phyloP scores from a whole-genome alignment of 2,113 vertebrate genomes.

The Vidua chalybeata region DNA sequence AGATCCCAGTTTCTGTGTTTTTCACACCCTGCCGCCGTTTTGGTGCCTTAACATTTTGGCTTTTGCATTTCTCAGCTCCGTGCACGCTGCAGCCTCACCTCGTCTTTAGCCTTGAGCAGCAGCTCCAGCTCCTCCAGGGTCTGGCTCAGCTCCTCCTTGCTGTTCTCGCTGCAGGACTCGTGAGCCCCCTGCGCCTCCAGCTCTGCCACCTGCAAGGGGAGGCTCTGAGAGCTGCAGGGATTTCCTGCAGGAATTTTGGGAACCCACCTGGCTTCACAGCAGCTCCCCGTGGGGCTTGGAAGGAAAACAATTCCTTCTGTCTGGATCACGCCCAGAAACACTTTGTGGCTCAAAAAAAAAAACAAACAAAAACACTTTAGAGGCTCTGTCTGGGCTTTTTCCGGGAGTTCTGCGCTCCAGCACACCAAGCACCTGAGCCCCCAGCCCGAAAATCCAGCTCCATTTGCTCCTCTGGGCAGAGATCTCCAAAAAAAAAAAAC shows the following conservation, averaged over 20 bases:
- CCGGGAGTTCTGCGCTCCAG: background rate
- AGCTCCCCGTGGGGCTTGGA: background rate
- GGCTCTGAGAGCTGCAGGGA: background rate
- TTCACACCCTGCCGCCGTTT: no score
- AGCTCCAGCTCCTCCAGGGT: slow-evolving; percentile 88
- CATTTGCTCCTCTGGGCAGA: background rate
- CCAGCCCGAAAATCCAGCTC: background rate
- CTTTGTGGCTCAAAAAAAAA: background rate
- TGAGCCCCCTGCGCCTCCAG: slow-evolving; percentile 82
- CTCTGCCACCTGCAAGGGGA: slow-evolving; percentile 81
- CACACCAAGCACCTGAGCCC: background rate
- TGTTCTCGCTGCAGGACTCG: slow-evolving; percentile 72
- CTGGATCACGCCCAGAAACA: fast-evolving
- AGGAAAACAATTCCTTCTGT: background rate
- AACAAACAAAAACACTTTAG: no score
- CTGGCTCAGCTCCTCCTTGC: slow-evolving; percentile 84
- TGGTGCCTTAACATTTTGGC: background rate
- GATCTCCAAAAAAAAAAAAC: fast-evolving
- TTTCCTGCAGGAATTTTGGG: background rate
- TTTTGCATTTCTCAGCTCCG: no score
- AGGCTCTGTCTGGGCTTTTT: background rate
- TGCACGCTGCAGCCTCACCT: slow-evolving; percentile 71
- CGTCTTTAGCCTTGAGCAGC: slow-evolving; percentile 90
- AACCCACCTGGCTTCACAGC: background rate
- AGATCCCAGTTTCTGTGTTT: background rate